Evolutionary conservation across 1,140 invertebrate species (phyloP).

Genomic region (Cataglyphis hispanica): DNA sequence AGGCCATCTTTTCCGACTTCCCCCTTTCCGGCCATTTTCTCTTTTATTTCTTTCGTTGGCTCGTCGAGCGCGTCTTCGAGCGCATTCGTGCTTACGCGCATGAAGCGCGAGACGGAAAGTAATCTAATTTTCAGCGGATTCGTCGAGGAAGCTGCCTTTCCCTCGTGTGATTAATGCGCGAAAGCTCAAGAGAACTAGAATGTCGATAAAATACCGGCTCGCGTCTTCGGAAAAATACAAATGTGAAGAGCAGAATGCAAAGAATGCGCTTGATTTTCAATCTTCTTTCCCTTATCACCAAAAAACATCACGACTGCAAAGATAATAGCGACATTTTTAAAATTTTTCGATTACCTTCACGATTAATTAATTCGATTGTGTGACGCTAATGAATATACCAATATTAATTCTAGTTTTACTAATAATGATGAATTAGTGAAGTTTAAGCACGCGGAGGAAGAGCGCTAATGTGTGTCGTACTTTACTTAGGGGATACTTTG

Average conservation of each 20-base stretch:
- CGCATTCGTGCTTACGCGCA: slow-evolving; percentile 16
- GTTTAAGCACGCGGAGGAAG: neutral
- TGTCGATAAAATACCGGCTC: slow-evolving; percentile 23
- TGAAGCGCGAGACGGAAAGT: slow-evolving; percentile 21
- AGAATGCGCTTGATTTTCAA: neutral
- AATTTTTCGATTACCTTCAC: neutral
- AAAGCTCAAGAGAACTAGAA: slow-evolving; percentile 6
- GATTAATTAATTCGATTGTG: neutral
- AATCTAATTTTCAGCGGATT: slow-evolving; percentile 48
- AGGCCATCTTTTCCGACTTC: neutral
- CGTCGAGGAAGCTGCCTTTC: slow-evolving; percentile 3
- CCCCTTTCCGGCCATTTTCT: slow-evolving; percentile 14
- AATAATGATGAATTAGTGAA: neutral
- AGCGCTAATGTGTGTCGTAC: slow-evolving; percentile 3
- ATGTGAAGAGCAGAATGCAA: neutral
- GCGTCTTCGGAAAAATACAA: neutral
- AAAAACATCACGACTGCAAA: neutral
- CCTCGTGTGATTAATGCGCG: slow-evolving; percentile 21
- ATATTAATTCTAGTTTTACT: neutral
- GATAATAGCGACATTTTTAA: neutral
- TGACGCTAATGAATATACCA: neutral
- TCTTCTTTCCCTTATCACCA: neutral
- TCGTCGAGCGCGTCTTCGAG: neutral
- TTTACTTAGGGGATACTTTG: slow-evolving; percentile 3
- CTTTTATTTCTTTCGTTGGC: slow-evolving; percentile 25